phyloP scores from a whole-genome alignment of 2,113 vertebrate species.

The Dolichallabes microphthalmus region DNA sequence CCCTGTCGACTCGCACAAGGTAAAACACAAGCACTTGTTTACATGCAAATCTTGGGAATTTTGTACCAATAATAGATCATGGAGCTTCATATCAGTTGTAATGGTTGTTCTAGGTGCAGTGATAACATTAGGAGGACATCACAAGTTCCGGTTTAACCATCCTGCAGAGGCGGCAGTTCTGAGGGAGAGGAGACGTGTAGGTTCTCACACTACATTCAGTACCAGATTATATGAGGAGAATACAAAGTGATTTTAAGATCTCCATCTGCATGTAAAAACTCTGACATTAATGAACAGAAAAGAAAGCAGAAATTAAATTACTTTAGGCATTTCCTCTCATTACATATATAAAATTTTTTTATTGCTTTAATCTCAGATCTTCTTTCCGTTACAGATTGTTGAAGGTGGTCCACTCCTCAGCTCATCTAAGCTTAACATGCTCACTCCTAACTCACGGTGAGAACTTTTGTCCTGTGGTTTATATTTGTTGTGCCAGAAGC shows the following conservation, averaged over 20 bases:
- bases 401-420: conserved; percentile 64
- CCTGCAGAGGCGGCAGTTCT: conserved; percentile 90
- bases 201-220: neutral
- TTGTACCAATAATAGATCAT: neutral
- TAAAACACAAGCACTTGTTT: conserved; percentile 48
- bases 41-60: neutral
- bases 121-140: conserved; percentile 84
- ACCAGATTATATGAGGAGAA: neutral
- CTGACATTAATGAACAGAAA: neutral
- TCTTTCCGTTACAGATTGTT: conserved; percentile 69
- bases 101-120: conserved; percentile 76
- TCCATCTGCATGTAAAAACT: neutral
- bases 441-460: conserved; percentile 64
- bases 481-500: conserved; percentile 1
- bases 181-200: conserved; percentile 82
- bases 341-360: neutral
- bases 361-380: neutral
- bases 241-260: neutral
- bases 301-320: neutral
- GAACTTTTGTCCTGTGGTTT: conserved; percentile 1
- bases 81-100: neutral
- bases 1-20: conserved; percentile 90
- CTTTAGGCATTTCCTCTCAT: neutral
- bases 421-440: conserved; percentile 67
- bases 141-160: conserved; percentile 94